Evolutionary conservation across 2,797 vertebrate genomes (phyloP), one percentile per base, ranked within the genome.

Genomic region (Crenuchus spilurus): DNA sequence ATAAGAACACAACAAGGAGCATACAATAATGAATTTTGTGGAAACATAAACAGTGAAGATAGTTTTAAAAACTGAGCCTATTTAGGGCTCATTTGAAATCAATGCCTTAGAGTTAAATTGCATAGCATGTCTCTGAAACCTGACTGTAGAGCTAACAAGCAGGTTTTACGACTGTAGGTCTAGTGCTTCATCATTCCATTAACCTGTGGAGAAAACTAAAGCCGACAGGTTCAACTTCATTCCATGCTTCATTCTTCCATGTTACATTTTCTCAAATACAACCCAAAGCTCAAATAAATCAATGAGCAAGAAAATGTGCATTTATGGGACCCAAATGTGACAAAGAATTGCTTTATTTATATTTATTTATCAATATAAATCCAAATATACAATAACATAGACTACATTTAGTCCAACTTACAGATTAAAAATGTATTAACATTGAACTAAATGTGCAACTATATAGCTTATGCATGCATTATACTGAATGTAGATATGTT

Each of bases 211-310:
- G n/a, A 18, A 16, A 64, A 18, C 16, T n/a, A n/a, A n/a, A n/a
- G n/a, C n/a, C n/a, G n/a, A 20, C 62, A 33, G 42, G 62, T 48
- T 31, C 4, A 49, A 9, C 44, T 10, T 48, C 62, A 65, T 65
- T 65, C 62, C 61, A 28, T 3, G 58, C 26, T 33, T 31, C 52
- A 30, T n/a, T n/a, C 30, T 33, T 1, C 2, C 6, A 5, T 5
- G 20, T 35, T 22, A 62, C 54, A 57, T 28, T 14, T 60, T 22
- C 0, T 35, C 4, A 22, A 0, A 2, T 22, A 31, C 0, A 2
- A 7, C 6, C 28, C 0, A 28, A 16, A 28, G 16, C 54, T 57
- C 54, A 18, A 54, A 54, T n/a, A n/a, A n/a, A n/a, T n/a, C n/a
- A 30, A 18, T 2, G 16, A 33, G 16, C 30, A 16, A 31, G 14